Evolutionary conservation across 1,140 invertebrate species (phyloP).

Genomic region (Aphidius ervi): DNA sequence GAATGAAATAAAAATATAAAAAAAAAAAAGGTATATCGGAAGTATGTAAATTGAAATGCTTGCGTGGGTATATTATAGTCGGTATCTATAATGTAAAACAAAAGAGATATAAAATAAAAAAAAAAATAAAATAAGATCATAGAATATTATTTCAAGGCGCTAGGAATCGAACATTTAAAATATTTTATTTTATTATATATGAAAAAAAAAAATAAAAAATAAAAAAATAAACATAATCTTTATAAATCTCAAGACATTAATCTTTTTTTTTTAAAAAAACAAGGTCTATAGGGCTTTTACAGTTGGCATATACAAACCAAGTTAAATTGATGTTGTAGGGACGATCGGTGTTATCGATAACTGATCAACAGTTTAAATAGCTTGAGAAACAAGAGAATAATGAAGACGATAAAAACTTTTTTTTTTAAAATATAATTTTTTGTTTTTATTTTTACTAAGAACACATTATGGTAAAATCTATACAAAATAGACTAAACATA

Average conservation of each 20-base stretch:
- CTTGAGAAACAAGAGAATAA: too few species aligned
- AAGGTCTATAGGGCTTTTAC: slow-evolving; percentile 12
- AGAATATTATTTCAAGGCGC: slow-evolving; percentile 6
- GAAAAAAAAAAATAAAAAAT: slow-evolving; percentile 10
- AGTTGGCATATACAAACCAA: too few species aligned
- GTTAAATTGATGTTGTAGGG: too few species aligned
- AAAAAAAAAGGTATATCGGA: slow-evolving; percentile 27
- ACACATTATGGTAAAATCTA: too few species aligned
- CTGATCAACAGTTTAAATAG: too few species aligned
- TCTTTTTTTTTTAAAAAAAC: background rate
- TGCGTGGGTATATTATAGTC: slow-evolving; percentile 21
- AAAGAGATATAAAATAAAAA: slow-evolving; percentile 3
- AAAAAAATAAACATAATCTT: slow-evolving; percentile 32
- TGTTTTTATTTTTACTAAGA: too few species aligned
- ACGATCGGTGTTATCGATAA: too few species aligned
- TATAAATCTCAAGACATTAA: slow-evolving; percentile 16
- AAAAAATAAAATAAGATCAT: slow-evolving; percentile 1
- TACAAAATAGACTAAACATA: too few species aligned
- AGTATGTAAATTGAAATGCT: slow-evolving; percentile 40
- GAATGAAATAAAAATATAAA: background rate
- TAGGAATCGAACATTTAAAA: slow-evolving; percentile 18
- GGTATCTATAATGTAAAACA: background rate
- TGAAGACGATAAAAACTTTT: too few species aligned
- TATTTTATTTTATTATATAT: slow-evolving; percentile 16
- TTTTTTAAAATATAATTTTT: too few species aligned